Base-by-base conservation (phyloP, 2,113 vertebrate genomes). In the Gobio gobio region DNA sequence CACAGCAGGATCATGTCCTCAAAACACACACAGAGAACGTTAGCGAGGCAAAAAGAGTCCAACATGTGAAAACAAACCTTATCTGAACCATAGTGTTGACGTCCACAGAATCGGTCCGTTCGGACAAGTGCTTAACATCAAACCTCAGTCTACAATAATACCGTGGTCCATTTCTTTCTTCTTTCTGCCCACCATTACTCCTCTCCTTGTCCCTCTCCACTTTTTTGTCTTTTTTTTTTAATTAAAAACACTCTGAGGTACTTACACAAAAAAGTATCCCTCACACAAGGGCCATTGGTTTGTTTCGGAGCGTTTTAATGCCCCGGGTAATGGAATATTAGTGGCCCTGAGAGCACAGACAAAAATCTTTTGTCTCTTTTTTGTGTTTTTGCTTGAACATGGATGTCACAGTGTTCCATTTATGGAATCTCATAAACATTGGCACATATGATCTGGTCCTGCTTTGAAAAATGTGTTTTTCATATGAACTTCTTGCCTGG, bases 1-100 rank as follows among this genome's bases (percentile, higher is more conserved):
- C 68, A 86, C 87, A 54, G 63, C 82, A 76, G 84, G 87, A 59
- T 73, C 33, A 78, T 78, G 61, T 81, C 87, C 66, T 66, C 68
- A 74, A 78, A 87, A 77, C 72, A 86, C 72, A 86, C 12, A 59
- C 36, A 74, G 20, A 26, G 22, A 61, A 49, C n/a, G 36, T 56
- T 3, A 72, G 47, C 36, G 20, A 82, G 36, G 74, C 56, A 87
- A 83, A 91, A 80, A 80, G 78, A 29, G 78, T 78, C 83, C 83
- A 68, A 54, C 77, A 68, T 10, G 12, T 40, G 24, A 85, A 79
- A 85, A 85, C 84, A 85, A 80, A 51, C 76, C 84, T 78, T 24
- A 80, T 56, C 24, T 85, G 77, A 74, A 49, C 76, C 18, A 8
- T 20, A 59, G 9, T 14, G 33, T 64, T 66, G 45, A n/a, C 1